Percentiles rank a stretch among this genome's conserved stretches.
phyloP scores from a whole-genome alignment of 2,113 vertebrate species.

The Eptesicus fuscus region DNA sequence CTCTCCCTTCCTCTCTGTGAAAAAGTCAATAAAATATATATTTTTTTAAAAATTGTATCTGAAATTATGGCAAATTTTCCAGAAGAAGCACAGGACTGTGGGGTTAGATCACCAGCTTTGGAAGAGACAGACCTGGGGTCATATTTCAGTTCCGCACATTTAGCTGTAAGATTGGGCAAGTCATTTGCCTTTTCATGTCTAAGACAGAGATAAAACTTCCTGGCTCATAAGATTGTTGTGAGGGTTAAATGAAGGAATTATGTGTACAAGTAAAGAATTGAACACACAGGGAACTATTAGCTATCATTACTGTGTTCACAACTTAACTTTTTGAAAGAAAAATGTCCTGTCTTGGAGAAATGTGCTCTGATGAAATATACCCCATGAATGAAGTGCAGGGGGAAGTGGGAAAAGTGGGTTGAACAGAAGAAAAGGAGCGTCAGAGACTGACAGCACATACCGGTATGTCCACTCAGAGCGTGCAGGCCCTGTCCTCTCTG shows the following conservation, averaged over 20 bases:
- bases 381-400: background rate
- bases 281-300: background rate
- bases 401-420: background rate
- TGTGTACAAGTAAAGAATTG: background rate
- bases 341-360: background rate
- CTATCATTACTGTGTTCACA: background rate
- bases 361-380: background rate
- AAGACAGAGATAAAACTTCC: background rate
- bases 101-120: background rate
- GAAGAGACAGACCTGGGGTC: background rate
- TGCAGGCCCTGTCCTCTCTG: conserved; percentile 96
- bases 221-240: background rate
- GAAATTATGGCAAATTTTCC: conserved; percentile 12
- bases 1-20: too few species aligned
- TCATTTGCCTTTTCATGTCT: background rate
- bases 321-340: conserved; percentile 39
- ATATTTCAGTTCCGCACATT: background rate
- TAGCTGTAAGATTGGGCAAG: background rate
- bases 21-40: too few species aligned
- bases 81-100: background rate
- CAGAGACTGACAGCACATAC: conserved; percentile 74
- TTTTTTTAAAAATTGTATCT: background rate
- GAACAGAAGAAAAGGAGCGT: background rate
- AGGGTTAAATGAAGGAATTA: conserved; percentile 35
- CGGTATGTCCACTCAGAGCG: conserved; percentile 92